A percentile compares a stretch with the other conserved stretches of the same genome.
These are phyloP conservation scores for Dendrolimus kikuchii DNA, from an alignment of 1,140 invertebrate genomes.

Conservation along the genomic window DNA sequence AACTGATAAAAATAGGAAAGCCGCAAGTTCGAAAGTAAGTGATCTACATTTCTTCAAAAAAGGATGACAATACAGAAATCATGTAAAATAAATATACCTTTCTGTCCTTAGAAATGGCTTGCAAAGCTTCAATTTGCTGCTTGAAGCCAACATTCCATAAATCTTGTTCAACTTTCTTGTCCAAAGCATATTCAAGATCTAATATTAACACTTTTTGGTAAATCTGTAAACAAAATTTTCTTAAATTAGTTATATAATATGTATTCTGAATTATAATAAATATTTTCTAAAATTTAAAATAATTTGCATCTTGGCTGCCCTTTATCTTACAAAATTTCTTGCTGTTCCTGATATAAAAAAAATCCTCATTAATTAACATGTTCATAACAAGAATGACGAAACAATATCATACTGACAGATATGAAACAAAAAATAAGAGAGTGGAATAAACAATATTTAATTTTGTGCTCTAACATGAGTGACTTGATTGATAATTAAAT, in stretches of 20 bases:
- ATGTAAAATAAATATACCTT: constrained; percentile 69
- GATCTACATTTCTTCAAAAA: background rate
- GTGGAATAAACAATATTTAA: too few species aligned
- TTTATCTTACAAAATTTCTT: too few species aligned
- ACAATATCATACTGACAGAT: too few species aligned
- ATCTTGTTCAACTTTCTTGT: constrained; percentile 92
- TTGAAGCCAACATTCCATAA: constrained; percentile 93
- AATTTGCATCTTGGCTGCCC: too few species aligned
- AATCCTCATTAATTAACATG: too few species aligned
- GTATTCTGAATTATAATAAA: background rate
- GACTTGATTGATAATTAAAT: too few species aligned
- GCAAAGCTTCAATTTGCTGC: constrained; percentile 86
- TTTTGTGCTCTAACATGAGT: too few species aligned
- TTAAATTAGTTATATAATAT: too few species aligned
- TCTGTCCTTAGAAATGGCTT: constrained; percentile 83
- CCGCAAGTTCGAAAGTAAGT: background rate
- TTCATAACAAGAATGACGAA: too few species aligned
- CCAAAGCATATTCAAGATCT: constrained; percentile 90
- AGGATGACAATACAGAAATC: background rate
- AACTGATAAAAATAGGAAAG: too few species aligned
- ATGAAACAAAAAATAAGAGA: too few species aligned
- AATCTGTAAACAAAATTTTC: constrained; percentile 32
- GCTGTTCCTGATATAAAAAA: too few species aligned
- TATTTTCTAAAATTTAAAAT: background rate
- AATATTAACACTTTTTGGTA: constrained; percentile 87